phyloP scores from a whole-genome alignment of 1,140 invertebrate genomes.

The Augochlora pura region DNA sequence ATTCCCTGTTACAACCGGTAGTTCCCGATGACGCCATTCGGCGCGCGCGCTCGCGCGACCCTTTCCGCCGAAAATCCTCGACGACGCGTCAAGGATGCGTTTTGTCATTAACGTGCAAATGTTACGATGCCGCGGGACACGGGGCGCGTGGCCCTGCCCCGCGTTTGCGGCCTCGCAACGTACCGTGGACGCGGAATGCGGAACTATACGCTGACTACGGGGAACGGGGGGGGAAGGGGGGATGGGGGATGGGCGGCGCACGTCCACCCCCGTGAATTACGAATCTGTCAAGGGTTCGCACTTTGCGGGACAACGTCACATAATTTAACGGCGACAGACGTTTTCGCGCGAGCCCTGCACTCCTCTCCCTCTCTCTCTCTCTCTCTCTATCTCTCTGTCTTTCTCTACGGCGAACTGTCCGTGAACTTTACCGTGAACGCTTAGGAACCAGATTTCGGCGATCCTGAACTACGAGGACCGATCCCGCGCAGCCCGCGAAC shows the following conservation, averaged over 20 bases:
- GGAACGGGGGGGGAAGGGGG: background rate
- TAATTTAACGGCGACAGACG: slow-evolving; percentile 13
- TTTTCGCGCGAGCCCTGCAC: background rate
- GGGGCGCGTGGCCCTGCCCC: background rate
- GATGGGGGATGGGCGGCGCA: background rate
- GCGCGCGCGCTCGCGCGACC: slow-evolving; percentile 2
- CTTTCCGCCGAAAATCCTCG: slow-evolving; percentile 19
- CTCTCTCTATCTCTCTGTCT: no score
- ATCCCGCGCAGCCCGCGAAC: no score
- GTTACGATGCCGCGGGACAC: background rate
- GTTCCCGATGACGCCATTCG: background rate
- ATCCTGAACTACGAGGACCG: no score
- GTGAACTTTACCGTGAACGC: no score
- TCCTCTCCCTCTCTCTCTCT: no score
- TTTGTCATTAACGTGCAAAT: slow-evolving; percentile 25
- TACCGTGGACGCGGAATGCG: background rate
- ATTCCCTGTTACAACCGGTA: no score
- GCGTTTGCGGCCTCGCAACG: background rate
- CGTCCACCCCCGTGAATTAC: slow-evolving; percentile 16
- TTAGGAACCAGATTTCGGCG: no score
- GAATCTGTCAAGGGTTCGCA: slow-evolving; percentile 22
- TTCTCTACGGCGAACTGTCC: no score
- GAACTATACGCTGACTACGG: slow-evolving; percentile 16
- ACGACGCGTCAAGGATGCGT: slow-evolving; percentile 12
- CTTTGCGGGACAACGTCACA: slow-evolving; percentile 3